These are phyloP conservation scores for Sarcophaga rosellei DNA, from an alignment of 2,888 invertebrate species.

Conservation along the genomic window DNA sequence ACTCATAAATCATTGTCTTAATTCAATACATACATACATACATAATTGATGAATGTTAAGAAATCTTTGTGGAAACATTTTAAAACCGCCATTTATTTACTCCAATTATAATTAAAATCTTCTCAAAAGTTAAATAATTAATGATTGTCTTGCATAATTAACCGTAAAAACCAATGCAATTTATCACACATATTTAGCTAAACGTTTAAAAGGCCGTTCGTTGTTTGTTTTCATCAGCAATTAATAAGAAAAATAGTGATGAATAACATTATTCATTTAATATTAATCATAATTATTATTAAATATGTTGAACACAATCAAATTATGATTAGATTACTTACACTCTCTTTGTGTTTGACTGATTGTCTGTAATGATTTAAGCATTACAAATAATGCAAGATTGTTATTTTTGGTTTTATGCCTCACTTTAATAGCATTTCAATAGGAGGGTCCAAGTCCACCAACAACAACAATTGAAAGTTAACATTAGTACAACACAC, in stretches of 20 bases:
- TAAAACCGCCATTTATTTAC: not conserved
- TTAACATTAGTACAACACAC: constrained; percentile 43
- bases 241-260: not conserved
- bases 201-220: not conserved
- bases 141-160: not conserved
- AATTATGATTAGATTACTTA: constrained; percentile 14
- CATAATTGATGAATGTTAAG: not conserved
- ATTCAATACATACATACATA: no score
- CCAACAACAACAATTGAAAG: constrained; percentile 56
- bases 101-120: not conserved
- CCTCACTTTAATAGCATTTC: constrained; percentile 19
- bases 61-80: not conserved
- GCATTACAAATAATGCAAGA: constrained; percentile 12
- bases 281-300: constrained; percentile 43
- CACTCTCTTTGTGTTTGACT: not conserved
- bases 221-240: not conserved
- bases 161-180: no score
- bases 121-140: not conserved
- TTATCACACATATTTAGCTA: not conserved
- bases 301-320: constrained; percentile 9
- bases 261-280: constrained; percentile 23
- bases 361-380: not conserved
- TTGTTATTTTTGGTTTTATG: not conserved
- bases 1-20: not conserved
- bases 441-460: not conserved